Percentiles rank a stretch among this genome's conserved stretches.
These are phyloP conservation scores for Eupeodes luniger DNA, from an alignment of 2,888 invertebrate genomes.

Conservation along the genomic window DNA sequence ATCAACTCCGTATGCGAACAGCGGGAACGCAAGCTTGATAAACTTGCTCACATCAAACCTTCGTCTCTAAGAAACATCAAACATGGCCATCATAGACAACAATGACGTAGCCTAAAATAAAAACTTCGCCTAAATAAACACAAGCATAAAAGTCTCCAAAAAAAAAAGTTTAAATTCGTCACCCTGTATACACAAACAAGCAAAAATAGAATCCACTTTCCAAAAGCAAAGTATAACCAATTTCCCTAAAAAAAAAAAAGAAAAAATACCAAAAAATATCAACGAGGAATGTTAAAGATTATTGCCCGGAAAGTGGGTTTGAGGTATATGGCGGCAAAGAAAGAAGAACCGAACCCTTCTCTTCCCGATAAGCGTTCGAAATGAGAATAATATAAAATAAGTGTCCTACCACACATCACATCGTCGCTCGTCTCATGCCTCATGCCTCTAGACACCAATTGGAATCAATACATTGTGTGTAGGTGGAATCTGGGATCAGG, in stretches of 20 bases:
- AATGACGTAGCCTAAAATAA: too few relatives aligned
- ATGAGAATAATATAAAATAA: conserved; percentile 73
- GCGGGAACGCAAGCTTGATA: too few relatives aligned
- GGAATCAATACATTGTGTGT: conserved; percentile 65
- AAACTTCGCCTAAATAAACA: too few relatives aligned
- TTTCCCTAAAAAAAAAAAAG: conserved; percentile 27
- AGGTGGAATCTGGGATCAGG: not conserved
- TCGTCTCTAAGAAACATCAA: too few relatives aligned
- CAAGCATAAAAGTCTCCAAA: too few relatives aligned
- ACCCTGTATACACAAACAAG: not conserved
- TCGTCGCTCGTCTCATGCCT: not conserved
- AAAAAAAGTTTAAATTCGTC: not conserved
- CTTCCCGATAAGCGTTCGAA: conserved; percentile 62
- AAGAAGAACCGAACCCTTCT: conserved; percentile 44
- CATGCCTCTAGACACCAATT: conserved; percentile 53
- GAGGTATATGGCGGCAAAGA: not conserved
- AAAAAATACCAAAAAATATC: not conserved
- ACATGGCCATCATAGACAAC: too few relatives aligned
- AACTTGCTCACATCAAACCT: too few relatives aligned
- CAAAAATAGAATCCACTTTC: not conserved
- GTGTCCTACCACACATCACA: conserved; percentile 23
- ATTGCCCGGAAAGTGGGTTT: conserved; percentile 26
- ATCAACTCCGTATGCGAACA: too few relatives aligned
- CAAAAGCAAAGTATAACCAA: conserved; percentile 49
- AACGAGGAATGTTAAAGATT: conserved; percentile 41